These are phyloP conservation scores for Corythucha ciliata DNA, from an alignment of 2,888 invertebrate genomes.

Conservation along the genomic window DNA sequence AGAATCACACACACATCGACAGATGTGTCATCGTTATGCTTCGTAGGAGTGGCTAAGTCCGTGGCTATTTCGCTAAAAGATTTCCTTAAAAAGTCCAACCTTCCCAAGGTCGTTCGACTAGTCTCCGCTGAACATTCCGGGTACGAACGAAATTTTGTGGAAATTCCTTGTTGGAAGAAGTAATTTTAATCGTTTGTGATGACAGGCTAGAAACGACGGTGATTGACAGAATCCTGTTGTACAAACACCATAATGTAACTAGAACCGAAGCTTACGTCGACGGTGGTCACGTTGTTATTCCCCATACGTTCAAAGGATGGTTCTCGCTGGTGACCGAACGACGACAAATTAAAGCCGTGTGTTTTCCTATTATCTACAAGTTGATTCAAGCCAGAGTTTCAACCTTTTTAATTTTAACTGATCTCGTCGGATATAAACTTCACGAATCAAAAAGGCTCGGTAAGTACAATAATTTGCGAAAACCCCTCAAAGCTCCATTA, in stretches of 20 bases:
- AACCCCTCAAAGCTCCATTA: too few relatives aligned
- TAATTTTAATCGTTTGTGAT: too few relatives aligned
- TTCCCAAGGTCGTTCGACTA: constrained; percentile 17
- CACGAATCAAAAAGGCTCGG: constrained; percentile 37
- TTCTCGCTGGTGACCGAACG: constrained; percentile 44
- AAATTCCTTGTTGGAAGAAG: too few relatives aligned
- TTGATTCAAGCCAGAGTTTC: constrained; percentile 40
- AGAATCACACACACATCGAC: too few relatives aligned
- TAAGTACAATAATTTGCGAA: constrained; percentile 18
- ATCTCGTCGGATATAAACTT: constrained; percentile 41
- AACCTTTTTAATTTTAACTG: constrained; percentile 41
- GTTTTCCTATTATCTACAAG: constrained; percentile 36
- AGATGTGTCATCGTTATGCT: too few relatives aligned
- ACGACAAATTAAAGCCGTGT: constrained; percentile 40
- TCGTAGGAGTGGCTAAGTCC: too few relatives aligned
- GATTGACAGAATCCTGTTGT: constrained; percentile 41
- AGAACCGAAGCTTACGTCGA: constrained; percentile 42
- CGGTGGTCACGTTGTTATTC: constrained; percentile 43
- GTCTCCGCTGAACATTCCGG: constrained; percentile 15
- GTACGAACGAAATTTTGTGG: constrained; percentile 7
- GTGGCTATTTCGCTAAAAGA: constrained; percentile 16
- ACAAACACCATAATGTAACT: constrained; percentile 45
- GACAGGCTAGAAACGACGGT: constrained; percentile 16
- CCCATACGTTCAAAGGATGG: constrained; percentile 39
- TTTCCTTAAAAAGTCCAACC: constrained; percentile 17